Conservation (phyloP, 2,888 invertebrate genomes). For the Cerastis leucographa region DNA sequence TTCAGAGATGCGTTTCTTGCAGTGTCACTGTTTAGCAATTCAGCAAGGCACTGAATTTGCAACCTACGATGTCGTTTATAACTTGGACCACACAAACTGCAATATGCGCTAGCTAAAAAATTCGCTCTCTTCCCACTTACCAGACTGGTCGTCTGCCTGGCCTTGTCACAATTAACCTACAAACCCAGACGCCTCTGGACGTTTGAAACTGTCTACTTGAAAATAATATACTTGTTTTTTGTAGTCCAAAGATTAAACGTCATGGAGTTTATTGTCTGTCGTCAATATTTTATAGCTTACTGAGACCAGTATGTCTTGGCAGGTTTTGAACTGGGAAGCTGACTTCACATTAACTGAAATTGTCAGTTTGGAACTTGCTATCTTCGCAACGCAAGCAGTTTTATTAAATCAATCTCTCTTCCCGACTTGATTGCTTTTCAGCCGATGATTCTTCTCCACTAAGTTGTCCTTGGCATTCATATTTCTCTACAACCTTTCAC, state of each 20-base stretch:
- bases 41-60: background rate
- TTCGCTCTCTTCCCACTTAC: constrained; percentile 38
- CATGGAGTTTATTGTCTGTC: background rate
- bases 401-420: background rate
- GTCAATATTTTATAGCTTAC: constrained; percentile 2
- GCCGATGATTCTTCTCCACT: background rate
- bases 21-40: background rate
- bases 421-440: background rate
- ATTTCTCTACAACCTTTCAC: background rate
- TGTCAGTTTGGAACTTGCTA: background rate
- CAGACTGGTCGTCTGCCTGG: constrained; percentile 60
- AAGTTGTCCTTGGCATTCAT: background rate
- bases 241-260: constrained; percentile 31
- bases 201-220: constrained; percentile 40
- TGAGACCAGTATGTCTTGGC: background rate
- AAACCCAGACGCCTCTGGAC: constrained; percentile 65
- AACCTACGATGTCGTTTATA: background rate
- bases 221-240: constrained; percentile 44
- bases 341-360: background rate
- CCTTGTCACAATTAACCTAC: constrained; percentile 75
- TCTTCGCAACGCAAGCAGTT: background rate
- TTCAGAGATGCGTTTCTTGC: background rate
- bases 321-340: background rate
- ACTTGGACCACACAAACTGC: background rate
- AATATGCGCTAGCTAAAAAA: background rate